Evolutionary conservation across 2,888 invertebrate genomes (phyloP).

Genomic region (Aproaerema taeniolella): DNA sequence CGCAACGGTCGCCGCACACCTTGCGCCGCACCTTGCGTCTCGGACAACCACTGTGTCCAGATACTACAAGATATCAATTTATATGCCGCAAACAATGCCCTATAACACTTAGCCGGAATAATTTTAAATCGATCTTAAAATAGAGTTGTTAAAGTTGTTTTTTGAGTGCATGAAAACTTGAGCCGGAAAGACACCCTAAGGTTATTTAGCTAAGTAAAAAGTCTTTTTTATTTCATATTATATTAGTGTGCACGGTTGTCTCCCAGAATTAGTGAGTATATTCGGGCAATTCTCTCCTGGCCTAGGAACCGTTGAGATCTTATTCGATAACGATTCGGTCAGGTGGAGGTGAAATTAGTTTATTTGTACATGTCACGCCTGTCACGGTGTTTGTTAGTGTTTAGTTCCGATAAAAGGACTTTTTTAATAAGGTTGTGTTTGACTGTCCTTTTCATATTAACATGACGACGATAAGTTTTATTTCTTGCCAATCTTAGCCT

Average conservation of each 20-base stretch:
- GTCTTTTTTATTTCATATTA: constrained; percentile 52
- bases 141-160: too few species aligned
- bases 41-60: constrained; percentile 42
- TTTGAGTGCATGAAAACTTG: too few species aligned
- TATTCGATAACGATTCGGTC: constrained; percentile 34
- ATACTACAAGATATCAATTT: constrained; percentile 63
- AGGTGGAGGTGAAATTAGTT: constrained; percentile 25
- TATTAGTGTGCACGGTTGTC: constrained; percentile 73
- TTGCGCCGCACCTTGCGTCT: constrained; percentile 71
- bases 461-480: too few species aligned
- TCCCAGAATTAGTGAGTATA: constrained; percentile 52
- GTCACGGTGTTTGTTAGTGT: constrained; percentile 37
- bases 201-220: constrained; percentile 64
- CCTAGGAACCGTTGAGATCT: constrained; percentile 52
- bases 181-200: constrained; percentile 60
- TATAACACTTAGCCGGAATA: too few species aligned
- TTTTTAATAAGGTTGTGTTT: too few species aligned
- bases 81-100: too few species aligned
- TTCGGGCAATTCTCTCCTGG: constrained; percentile 42
- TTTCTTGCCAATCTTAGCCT: too few species aligned
- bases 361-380: constrained; percentile 41
- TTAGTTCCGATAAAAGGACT: constrained; percentile 1
- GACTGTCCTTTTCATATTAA: too few species aligned
- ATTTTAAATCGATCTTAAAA: too few species aligned
- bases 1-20: constrained; percentile 67